Evolutionary conservation across 2,113 vertebrate genomes (phyloP).

Genomic region (Polyodon spathula): DNA sequence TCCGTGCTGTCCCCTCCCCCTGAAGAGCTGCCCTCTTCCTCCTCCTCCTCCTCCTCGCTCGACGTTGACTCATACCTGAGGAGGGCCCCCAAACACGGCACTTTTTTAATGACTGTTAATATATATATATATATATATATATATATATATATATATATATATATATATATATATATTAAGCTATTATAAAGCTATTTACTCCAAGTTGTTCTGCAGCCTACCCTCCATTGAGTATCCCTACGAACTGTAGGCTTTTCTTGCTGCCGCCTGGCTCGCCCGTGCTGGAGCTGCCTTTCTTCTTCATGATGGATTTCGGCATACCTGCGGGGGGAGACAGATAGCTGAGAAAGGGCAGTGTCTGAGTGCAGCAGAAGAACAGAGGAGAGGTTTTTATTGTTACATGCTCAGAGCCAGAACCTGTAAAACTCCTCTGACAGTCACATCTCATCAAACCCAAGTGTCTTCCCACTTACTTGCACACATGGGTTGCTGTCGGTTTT

Average conservation of each 20-base stretch:
- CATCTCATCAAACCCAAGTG: too few relatives aligned
- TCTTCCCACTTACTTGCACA: too few relatives aligned
- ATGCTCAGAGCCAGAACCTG: too few relatives aligned
- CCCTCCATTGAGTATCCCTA: constrained; percentile 89
- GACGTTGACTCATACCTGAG: constrained; percentile 90
- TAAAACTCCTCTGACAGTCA: too few relatives aligned
- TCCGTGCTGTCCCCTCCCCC: constrained; percentile 48
- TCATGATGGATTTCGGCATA: constrained; percentile 91
- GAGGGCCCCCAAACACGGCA: neutral
- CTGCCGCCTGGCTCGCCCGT: constrained; percentile 48
- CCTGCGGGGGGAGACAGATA: constrained; percentile 42
- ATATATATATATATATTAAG: too few relatives aligned
- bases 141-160: too few relatives aligned
- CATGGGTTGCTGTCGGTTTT: too few relatives aligned
- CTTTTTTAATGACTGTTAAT: too few relatives aligned
- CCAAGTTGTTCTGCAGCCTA: constrained; percentile 51
- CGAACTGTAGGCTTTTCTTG: constrained; percentile 90
- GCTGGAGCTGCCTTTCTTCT: constrained; percentile 66
- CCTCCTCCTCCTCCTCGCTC: constrained; percentile 59
- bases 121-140: too few relatives aligned
- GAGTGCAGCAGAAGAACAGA: too few relatives aligned
- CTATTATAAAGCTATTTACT: too few relatives aligned
- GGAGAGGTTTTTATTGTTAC: too few relatives aligned
- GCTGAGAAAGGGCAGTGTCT: constrained; percentile 9
- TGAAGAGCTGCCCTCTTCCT: constrained; percentile 51